Percentiles rank a stretch among this genome's conserved stretches.
Conservation (phyloP, 2,113 vertebrate genomes). For the Cepphus grylle region DNA sequence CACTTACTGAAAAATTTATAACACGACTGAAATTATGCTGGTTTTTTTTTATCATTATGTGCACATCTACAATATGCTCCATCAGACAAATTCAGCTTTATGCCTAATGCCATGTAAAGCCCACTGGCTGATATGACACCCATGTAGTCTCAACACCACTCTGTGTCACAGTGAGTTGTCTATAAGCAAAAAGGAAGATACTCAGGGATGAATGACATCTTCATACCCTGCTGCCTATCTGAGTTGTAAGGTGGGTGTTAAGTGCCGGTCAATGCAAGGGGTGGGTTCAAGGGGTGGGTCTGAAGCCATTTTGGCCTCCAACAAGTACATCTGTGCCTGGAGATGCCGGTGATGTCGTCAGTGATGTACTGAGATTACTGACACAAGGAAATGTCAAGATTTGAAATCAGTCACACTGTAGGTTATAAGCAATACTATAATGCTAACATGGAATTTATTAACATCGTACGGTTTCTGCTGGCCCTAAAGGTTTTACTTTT, state of each 20-base stretch:
- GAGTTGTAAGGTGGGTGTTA: background rate
- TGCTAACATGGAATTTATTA: background rate
- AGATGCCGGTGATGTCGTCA: background rate
- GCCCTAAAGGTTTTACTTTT: background rate
- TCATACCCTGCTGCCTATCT: background rate
- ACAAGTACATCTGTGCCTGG: background rate
- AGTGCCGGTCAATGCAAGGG: background rate
- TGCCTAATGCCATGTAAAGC: background rate
- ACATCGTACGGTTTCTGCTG: background rate
- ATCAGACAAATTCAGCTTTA: background rate
- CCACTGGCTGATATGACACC: background rate
- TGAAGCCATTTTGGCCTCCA: background rate
- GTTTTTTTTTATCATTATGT: background rate
- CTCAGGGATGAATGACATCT: background rate
- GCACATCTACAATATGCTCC: background rate
- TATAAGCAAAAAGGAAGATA: background rate
- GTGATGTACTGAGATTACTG: background rate
- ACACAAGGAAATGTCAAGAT: background rate
- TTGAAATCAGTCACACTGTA: background rate
- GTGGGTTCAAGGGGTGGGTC: background rate
- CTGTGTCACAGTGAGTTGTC: background rate
- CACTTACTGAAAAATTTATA: background rate
- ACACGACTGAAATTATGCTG: background rate
- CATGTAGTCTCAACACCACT: background rate
- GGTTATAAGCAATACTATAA: background rate